Base-by-base conservation (phyloP, 2,888 invertebrate genomes). In the Creontiades dilutus region DNA sequence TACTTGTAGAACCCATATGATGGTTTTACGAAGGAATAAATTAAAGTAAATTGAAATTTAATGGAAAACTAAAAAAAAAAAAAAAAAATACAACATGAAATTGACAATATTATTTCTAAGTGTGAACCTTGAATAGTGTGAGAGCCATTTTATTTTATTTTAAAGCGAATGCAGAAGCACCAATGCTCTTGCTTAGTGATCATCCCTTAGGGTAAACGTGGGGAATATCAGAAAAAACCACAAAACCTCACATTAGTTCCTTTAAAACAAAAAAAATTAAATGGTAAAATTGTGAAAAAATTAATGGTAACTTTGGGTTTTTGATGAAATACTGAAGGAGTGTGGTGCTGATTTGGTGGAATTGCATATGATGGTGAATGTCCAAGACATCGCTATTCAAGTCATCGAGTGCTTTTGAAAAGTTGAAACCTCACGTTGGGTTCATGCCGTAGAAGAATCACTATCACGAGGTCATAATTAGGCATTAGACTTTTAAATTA, bases 61-160 rank as follows among this genome's bases (percentile, higher is more conserved):
- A 37, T 37, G 37, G 37, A 37, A 82, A 28, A 82, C 52, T 82
- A 19, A 9, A 82, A 13, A 52, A 37, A 16, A 52, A 11, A 55
- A n/a, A n/a, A 48, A 19, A 52, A 37, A 16, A 52, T 27, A 55
- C 11, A 85, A 57, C 68, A 75, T 27, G 86, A 86, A 86, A 55
- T 61, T 48, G 88, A 88, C 88, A 88, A 88, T 88, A 88, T 88
- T 88, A 78, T 88, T 88, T 78, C 78, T 78, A 78, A 46, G 78
- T 47, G 78, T 78, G 47, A 37, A 78, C 19, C 47, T 78, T 46
- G 78, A 76, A 28, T 28, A 37, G 47, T 68, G 46, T 46, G 47
- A 46, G 46, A 78, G 78, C 78, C 78, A 78, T 46, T 78, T 19
- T 78, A 27, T 52, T 82, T 80, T 52, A 37, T 37, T 81, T 23